These are phyloP conservation scores for Acanthosepion esculentum DNA, from an alignment of 2,888 invertebrate species.

Conservation along the genomic window DNA sequence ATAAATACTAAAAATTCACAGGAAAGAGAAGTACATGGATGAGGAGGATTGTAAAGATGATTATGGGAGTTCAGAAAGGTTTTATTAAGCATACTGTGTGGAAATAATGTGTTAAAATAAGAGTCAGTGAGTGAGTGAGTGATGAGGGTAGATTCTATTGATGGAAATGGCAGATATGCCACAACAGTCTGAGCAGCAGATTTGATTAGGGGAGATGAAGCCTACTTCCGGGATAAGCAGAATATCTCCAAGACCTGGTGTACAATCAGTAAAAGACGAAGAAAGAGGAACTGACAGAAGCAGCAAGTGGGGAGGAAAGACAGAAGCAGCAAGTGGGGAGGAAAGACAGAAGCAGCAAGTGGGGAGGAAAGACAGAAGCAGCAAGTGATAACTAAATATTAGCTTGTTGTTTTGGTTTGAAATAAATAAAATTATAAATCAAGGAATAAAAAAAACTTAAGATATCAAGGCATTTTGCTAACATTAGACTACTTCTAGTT, in stretches of 20 bases:
- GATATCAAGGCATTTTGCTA: too few relatives aligned
- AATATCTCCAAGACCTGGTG: neutral
- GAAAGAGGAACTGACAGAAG: neutral
- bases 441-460: too few relatives aligned
- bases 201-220: neutral
- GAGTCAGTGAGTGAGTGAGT: neutral
- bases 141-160: neutral
- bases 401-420: too few relatives aligned
- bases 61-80: neutral
- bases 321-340: neutral
- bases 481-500: too few relatives aligned
- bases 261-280: neutral
- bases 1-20: neutral
- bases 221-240: neutral
- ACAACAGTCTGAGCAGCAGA: neutral
- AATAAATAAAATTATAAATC: too few relatives aligned
- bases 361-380: neutral
- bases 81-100: neutral
- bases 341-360: neutral
- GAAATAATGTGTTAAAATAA: neutral
- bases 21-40: neutral
- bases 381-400: neutral
- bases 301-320: neutral
- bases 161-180: neutral
- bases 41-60: too few relatives aligned